phyloP scores from a whole-genome alignment of 2,113 vertebrate species.

The Pterophyllum scalare region DNA sequence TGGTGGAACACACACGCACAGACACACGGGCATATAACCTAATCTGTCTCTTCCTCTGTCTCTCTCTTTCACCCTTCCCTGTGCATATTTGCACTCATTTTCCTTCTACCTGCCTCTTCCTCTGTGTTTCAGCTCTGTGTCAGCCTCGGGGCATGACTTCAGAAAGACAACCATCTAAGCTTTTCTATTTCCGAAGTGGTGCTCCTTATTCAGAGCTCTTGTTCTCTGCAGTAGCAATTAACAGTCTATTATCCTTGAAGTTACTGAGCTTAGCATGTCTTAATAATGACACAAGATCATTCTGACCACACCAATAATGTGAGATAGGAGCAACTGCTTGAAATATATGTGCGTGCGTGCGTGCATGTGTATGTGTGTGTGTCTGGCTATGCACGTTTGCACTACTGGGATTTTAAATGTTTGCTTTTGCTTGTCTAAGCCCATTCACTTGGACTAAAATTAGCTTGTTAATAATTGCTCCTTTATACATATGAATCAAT shows the following conservation, averaged over 20 bases:
- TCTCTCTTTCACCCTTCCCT: not conserved
- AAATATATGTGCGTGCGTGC: not conserved
- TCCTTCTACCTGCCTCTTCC: constrained; percentile 36
- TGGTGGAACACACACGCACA: constrained; percentile 37
- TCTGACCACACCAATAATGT: constrained; percentile 45
- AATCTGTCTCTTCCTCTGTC: not conserved
- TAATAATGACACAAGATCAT: constrained; percentile 57
- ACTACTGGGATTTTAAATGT: not conserved
- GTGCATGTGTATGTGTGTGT: not conserved
- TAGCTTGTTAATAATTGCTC: not conserved
- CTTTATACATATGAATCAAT: not conserved
- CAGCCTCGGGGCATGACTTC: constrained; percentile 64
- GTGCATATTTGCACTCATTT: not conserved
- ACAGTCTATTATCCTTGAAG: constrained; percentile 63
- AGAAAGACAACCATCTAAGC: constrained; percentile 57
- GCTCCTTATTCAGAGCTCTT: constrained; percentile 49
- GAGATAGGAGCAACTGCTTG: not conserved
- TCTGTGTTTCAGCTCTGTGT: constrained; percentile 41
- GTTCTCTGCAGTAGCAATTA: constrained; percentile 63
- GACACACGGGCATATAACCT: constrained; percentile 10
- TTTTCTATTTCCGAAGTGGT: constrained; percentile 54
- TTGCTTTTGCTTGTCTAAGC: not conserved
- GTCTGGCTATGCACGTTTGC: not conserved
- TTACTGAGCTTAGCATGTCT: constrained; percentile 59
- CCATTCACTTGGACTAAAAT: not conserved